Evolutionary conservation across 2,888 invertebrate genomes (phyloP).

Genomic region (Octonoba sinensis): DNA sequence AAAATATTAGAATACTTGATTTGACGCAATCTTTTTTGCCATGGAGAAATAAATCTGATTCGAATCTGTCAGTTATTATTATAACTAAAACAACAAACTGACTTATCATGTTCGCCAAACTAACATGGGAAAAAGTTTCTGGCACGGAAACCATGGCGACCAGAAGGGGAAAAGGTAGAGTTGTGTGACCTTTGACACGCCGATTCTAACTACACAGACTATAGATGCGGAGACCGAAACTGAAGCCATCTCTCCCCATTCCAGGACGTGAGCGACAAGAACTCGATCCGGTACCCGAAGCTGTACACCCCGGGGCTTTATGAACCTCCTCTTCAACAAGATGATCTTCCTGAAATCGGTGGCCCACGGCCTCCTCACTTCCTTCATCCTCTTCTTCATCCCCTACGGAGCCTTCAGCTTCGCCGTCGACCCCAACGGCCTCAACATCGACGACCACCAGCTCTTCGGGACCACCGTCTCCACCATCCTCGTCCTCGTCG

Average conservation of each 20-base stretch:
- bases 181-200: no score
- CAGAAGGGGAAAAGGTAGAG: no score
- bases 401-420: constrained; percentile 94
- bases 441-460: constrained; percentile 93
- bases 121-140: no score
- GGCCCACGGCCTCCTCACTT: constrained; percentile 94
- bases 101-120: no score
- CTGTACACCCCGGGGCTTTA: constrained; percentile 94
- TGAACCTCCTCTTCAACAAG: constrained; percentile 95
- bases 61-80: no score
- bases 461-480: constrained; percentile 95
- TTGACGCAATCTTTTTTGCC: no score
- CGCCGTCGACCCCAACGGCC: constrained; percentile 88
- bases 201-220: no score
- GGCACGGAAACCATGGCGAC: no score
- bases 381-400: constrained; percentile 94
- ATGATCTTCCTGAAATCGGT: constrained; percentile 96
- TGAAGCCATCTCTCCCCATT: constrained; percentile 10
- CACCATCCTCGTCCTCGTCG: constrained; percentile 95
- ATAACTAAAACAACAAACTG: no score
- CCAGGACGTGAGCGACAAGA: constrained; percentile 86
- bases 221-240: no score
- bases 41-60: no score
- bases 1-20: no score
- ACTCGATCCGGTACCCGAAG: constrained; percentile 91